phyloP scores from a whole-genome alignment of 2,113 vertebrate genomes.

The Ceratotherium simum region DNA sequence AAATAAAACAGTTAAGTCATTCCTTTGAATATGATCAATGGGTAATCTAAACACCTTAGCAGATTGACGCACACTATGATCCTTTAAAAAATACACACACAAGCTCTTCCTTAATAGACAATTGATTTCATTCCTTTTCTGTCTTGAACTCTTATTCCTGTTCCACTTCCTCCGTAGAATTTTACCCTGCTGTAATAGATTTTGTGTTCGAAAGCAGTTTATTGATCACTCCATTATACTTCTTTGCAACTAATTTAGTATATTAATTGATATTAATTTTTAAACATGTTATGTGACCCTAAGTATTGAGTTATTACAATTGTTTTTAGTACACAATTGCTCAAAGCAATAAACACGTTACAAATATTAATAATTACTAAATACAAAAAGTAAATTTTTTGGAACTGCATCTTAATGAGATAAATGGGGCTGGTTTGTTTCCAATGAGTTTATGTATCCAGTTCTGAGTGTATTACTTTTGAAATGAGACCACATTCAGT shows the following conservation, averaged over 20 bases:
- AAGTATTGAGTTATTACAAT: conserved; percentile 25
- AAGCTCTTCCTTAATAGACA: not conserved
- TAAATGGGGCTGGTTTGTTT: conserved; percentile 31
- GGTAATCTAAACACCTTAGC: not conserved
- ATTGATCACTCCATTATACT: conserved; percentile 23
- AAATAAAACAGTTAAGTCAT: not conserved
- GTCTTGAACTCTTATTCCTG: not conserved
- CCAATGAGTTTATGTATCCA: not conserved
- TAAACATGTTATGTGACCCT: conserved; percentile 40
- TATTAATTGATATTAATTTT: conserved; percentile 71
- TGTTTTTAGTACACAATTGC: conserved; percentile 42
- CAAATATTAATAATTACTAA: conserved; percentile 42
- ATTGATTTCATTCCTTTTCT: conserved; percentile 32
- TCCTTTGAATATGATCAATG: not conserved
- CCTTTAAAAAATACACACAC: not conserved
- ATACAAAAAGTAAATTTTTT: not conserved
- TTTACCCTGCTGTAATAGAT: not conserved
- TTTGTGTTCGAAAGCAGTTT: conserved; percentile 55
- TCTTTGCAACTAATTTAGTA: conserved; percentile 43
- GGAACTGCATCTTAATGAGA: not conserved
- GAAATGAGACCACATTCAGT: not conserved
- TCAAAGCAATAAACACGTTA: conserved; percentile 34
- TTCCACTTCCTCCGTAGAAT: not conserved
- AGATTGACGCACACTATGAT: not conserved
- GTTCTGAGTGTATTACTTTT: not conserved